These are phyloP conservation scores for Palythoa grandis DNA, from an alignment of 92 coral and sea anemone genomes.

Conservation along the genomic window DNA sequence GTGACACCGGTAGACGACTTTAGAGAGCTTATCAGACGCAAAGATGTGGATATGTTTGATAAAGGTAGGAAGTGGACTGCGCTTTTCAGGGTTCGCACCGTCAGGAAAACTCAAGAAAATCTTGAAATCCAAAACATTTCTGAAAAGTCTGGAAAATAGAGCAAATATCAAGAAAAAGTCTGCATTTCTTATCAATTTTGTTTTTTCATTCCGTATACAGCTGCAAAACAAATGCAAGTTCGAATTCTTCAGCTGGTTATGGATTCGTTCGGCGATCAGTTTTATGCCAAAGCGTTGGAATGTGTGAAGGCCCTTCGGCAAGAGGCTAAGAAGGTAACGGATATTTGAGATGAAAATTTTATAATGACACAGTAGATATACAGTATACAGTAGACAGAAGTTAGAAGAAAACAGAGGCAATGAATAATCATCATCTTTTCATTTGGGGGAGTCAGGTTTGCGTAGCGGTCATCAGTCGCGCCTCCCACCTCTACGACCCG, in stretches of 20 bases:
- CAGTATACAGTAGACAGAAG: background rate
- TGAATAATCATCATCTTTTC: too few species aligned
- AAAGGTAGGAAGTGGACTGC: constrained; percentile 60
- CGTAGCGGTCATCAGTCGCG: too few species aligned
- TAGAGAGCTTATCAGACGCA: constrained; percentile 68
- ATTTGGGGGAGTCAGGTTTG: too few species aligned
- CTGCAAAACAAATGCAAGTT: constrained; percentile 90
- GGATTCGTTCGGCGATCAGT: constrained; percentile 92
- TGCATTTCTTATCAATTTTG: background rate
- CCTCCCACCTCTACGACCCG: too few species aligned
- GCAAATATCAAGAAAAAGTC: too few species aligned
- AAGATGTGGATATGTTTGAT: constrained; percentile 83
- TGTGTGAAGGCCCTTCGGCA: constrained; percentile 75
- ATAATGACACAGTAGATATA: too few species aligned
- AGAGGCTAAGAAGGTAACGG: constrained; percentile 82
- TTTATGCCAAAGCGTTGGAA: constrained; percentile 82
- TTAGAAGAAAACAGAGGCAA: too few species aligned
- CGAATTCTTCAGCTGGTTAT: constrained; percentile 82
- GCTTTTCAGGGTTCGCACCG: too few species aligned
- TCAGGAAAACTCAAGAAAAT: background rate
- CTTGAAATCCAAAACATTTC: background rate
- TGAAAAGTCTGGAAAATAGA: background rate
- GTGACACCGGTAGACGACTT: constrained; percentile 95
- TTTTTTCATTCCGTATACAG: constrained; percentile 42
- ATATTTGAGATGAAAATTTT: background rate